Evolutionary conservation across 2,797 vertebrate genomes (phyloP), one percentile per base, ranked within the genome.

Genomic region (Phataginus tricuspis): DNA sequence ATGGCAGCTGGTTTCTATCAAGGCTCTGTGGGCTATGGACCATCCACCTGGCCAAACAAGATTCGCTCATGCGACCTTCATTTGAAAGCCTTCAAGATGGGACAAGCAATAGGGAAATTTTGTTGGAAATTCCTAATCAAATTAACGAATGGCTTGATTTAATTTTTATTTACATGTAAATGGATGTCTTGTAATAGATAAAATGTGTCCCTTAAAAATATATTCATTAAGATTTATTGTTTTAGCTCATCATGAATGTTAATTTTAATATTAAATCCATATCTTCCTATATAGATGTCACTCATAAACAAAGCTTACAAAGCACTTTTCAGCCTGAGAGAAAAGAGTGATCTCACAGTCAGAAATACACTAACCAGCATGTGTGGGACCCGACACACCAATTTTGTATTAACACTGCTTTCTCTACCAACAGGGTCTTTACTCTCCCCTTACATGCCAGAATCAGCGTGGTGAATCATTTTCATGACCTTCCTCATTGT

Each of bases 21-120:
- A 98, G 98, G 98, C 98, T 97, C 97, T 98, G 96, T 98, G 96
- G 96, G 98, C 95, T 91, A 80, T 91, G 98, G 98, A 98, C 97
- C 86, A 97, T 99, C 99, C 99, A 99, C 99, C 99, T 99, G 99
- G 99, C 99, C 99, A 99, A 99, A 99, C 99, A 99, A 98, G 98
- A 99, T 98, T 98, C 98, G 97, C 96, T 94, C 95, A 97, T 95
- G 95, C 98, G 99, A 99, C 98, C 98, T 98, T 94, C 98, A 77
- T 96, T 96, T 98, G 98, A 99, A 99, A 98, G 98, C 97, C 98
- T 98, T 98, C 98, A 98, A 98, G 94, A 95, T 15, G 82, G 90
- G 66, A 97, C 79, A 97, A 98, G 95, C 68, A 97, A 96, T 90
- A 95, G 90, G 97, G 95, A 93, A 97, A 97, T 96, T 87, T 97